Base-by-base conservation (phyloP, 2,888 invertebrate species). In the Tenthredo scrophulariae region DNA sequence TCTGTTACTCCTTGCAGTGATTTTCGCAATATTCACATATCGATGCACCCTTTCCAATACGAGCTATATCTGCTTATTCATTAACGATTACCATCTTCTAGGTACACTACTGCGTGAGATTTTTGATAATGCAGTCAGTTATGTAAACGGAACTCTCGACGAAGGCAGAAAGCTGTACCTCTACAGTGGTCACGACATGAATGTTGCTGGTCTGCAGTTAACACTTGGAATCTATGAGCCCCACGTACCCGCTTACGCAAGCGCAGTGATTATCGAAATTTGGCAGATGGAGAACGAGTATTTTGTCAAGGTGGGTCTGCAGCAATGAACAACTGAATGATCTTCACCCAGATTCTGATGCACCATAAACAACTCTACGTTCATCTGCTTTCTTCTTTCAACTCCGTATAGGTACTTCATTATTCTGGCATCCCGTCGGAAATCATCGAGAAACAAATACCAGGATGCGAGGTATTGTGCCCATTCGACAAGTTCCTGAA, bases 381-480 rank as follows among this genome's bases (percentile, higher is more conserved):
- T 37, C n/a, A 33, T 33, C 18, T 26, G 7, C 6, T 3, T 26
- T 43, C 15, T 46, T 22, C 46, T 40, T 62, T 6, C n/a, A 43
- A 75, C 43, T 46, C 43, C 89, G 15, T 91, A 18, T n/a, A 95
- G 95, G 93, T 95, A 67, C 92, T 94, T 15, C 94, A 95, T 87
- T 90, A 94, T 18, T 89, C 90, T n/a, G 92, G 93, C 29, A 94
- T 94, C 0, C 94, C 94, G 1, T 91, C 93, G 0, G 92, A 92
- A 7, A 92, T 92, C 0, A 88, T 91, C 70, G 87, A 93, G 0
- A 90, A 95, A 46, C 91, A 91, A 0, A 92, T 95, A 50, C 92
- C 93, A 0, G 94, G 94, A 2, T 95, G 95, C 88, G 93, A 93
- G 2, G 84, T 89, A 4, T 89, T 94, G 13, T 96, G 95, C 88